Evolutionary conservation across 1,140 invertebrate species (phyloP), one percentile per base, ranked within the genome.

Genomic region (Platyscapa corneri): DNA sequence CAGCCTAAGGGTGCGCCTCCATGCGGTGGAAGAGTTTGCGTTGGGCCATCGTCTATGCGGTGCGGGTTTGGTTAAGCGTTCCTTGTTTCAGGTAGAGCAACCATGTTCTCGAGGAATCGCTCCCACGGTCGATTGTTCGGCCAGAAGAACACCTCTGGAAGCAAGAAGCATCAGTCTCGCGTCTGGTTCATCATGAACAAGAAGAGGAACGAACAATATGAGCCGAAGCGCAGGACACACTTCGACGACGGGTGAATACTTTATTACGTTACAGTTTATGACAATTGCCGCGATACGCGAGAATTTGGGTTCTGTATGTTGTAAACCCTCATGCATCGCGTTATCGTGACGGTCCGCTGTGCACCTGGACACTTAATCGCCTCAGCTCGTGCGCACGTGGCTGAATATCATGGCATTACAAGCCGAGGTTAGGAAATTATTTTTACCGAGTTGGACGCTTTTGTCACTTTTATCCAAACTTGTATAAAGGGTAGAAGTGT

Each of bases 151-250:
- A 56, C 7, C 10, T 0, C 42, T 23, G 37, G 27, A 34, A 74
- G 83, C 2, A 85, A 80, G 37, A 85, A 75, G 18, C 65, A 75
- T 1, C 67, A 85, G n/a, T 42, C 83, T 18, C 39, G 32, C 18
- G 27, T n/a, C 20, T 85, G 83, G 77, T 32, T 75, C 53, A 27
- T 46, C 6, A 46, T 49, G n/a, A 84, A 84, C 65, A 84, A 84
- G 65, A 72, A 49, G 30, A 65, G 82, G 12, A 84, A 84, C 42
- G 20, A 78, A 74, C 23, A 64, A 14, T 60, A 67, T 18, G 37
- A 67, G 56, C 74, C 18, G 10, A 75, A 30, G 23, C 56, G 7
- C 42, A 64, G 8, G 18, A n/a, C 0, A 12, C 16, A 56, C 30
- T 34, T 53, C 27, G 3, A 32, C 14, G 75, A 53, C 18, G 46